Conservation (phyloP, 2,888 invertebrate species). For the Athetis lepigone region DNA sequence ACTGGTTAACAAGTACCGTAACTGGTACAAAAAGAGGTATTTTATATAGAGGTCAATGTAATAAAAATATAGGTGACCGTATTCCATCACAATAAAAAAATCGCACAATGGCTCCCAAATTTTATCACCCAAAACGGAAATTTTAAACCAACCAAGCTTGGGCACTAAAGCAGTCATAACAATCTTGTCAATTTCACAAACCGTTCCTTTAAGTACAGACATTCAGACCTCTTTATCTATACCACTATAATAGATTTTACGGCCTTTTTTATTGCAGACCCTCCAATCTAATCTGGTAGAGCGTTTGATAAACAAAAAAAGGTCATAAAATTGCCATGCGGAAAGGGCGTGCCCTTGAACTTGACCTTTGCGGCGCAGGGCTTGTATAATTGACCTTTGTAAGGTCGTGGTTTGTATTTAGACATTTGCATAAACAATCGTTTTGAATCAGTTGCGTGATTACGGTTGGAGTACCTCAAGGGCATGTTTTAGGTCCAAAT, state of each 20-base stretch:
- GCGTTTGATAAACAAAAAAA: slow-evolving; percentile 65
- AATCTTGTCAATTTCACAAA: slow-evolving; percentile 68
- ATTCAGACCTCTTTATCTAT: slow-evolving; percentile 72
- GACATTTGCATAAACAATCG: slow-evolving; percentile 26
- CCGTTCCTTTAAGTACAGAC: slow-evolving; percentile 70
- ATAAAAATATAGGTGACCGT: not conserved
- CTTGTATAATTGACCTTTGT: slow-evolving; percentile 56
- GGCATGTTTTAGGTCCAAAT: slow-evolving; percentile 1
- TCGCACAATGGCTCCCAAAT: not conserved
- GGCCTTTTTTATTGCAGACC: slow-evolving; percentile 68
- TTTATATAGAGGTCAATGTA: not conserved
- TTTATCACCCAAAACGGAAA: slow-evolving; percentile 39
- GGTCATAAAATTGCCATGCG: slow-evolving; percentile 56
- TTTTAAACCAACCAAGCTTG: slow-evolving; percentile 36
- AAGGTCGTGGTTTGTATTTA: slow-evolving; percentile 20
- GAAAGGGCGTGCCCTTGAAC: slow-evolving; percentile 47
- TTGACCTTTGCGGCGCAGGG: slow-evolving; percentile 42
- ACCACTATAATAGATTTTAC: slow-evolving; percentile 70
- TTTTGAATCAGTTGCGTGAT: slow-evolving; percentile 14
- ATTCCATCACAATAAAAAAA: slow-evolving; percentile 20
- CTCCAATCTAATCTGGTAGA: slow-evolving; percentile 73
- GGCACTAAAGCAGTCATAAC: slow-evolving; percentile 36
- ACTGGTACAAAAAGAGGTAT: no score
- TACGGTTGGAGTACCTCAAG: slow-evolving; percentile 14
- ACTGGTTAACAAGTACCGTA: no score